Evolutionary conservation across 2,113 vertebrate species (phyloP), one percentile per base, ranked within the genome.

Genomic region (Herpailurus yagouaroundi): DNA sequence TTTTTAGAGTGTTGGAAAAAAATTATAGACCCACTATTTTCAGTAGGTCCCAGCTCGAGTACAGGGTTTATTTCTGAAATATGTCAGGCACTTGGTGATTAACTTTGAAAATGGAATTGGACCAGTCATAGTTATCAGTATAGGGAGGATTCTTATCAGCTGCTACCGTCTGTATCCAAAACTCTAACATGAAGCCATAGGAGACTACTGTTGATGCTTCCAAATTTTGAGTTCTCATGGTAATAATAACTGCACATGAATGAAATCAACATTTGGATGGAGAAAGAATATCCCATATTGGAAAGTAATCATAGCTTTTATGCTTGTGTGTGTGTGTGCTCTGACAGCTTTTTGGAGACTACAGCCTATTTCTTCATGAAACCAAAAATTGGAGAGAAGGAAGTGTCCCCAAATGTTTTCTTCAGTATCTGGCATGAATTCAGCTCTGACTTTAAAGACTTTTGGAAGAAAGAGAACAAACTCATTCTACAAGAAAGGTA

Each of bases 401-500:
- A 99, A 96, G 99, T 99, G 82, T 99, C 99, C 16, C 99, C 99
- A 71, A 99, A 99, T 98, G 99, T 99, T 33, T 99, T 99, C 98
- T 99, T 99, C 99, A 99, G 99, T 87, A 98, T 99, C 98, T 99
- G 99, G 99, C 99, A 99, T 69, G 99, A 99, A 98, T 99, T 99
- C 98, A 99, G 99, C 95, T 99, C 99, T 19, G 99, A 99, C 98
- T 99, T 99, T 98, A 99, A 99, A 99, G 99, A 99, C 80, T 99
- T 99, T 81, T 99, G 99, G 99, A 99, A 99, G 98, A 99, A 99
- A 95, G 99, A 99, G 98, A 99, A 99, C 98, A 99, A 99, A 98
- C 98, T 99, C 90, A 99, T 99, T 98, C 99, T 99, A 48, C 99
- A 99, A 98, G 99, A 99, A 98, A 99, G 99, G 99, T 99, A 99